phyloP scores from a whole-genome alignment of 1,140 invertebrate genomes.

The Gonatopus flavifemur region DNA sequence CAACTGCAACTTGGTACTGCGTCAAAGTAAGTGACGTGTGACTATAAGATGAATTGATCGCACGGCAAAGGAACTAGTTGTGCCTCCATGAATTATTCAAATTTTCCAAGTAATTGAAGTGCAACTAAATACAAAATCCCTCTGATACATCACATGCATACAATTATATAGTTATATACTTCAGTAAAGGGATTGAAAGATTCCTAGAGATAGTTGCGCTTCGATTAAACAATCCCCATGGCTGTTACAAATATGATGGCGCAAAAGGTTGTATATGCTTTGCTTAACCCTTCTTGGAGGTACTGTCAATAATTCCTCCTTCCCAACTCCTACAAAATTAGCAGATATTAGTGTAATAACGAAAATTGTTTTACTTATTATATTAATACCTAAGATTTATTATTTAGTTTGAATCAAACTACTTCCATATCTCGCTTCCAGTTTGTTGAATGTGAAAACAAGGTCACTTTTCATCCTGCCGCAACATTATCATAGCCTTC shows the following conservation, averaged over 20 bases:
- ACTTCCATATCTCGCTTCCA: conserved; percentile 53
- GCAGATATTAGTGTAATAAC: conserved; percentile 14
- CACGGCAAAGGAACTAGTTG: conserved; percentile 52
- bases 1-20: conserved; percentile 45
- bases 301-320: conserved; percentile 31
- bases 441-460: conserved; percentile 54
- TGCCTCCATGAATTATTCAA: conserved; percentile 48
- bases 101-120: conserved; percentile 41
- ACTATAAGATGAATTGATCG: conserved; percentile 48
- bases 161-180: too few relatives aligned
- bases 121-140: conserved; percentile 28
- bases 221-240: conserved; percentile 34
- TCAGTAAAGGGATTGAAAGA: too few relatives aligned
- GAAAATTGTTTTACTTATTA: conserved; percentile 28
- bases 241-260: conserved; percentile 40
- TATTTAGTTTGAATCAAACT: conserved; percentile 39
- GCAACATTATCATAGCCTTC: conserved; percentile 19
- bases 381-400: conserved; percentile 35
- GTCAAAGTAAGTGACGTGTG: conserved; percentile 54
- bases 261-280: conserved; percentile 38
- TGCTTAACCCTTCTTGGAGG: conserved; percentile 36
- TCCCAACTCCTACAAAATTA: conserved; percentile 25
- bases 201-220: too few relatives aligned
- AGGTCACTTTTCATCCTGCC: conserved; percentile 39
- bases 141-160: too few relatives aligned